A percentile compares a stretch with the other conserved stretches of the same genome.
Conservation (phyloP, 2,113 vertebrate species). For the Aix galericulata region DNA sequence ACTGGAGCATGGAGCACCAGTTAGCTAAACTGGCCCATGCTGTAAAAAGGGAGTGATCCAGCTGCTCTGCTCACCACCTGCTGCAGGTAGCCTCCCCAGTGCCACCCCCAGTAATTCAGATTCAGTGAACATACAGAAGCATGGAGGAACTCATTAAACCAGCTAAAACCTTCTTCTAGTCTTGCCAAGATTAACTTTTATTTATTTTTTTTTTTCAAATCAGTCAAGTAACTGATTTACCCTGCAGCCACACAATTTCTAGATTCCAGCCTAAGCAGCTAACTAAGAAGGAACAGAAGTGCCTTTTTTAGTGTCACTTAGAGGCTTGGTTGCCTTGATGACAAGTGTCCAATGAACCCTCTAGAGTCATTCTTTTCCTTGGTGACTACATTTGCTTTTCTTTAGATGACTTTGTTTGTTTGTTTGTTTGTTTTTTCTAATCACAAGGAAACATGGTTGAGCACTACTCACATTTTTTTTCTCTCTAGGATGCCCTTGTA, state of each 20-base stretch:
- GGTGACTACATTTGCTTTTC: background rate
- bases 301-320: background rate
- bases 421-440: background rate
- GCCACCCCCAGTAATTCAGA: rapidly evolving
- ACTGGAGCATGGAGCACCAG: background rate
- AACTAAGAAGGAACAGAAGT: background rate
- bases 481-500: background rate
- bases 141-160: background rate
- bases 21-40: background rate
- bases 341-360: background rate
- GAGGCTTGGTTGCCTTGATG: rapidly evolving
- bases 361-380: background rate
- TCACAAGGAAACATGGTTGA: background rate
- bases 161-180: background rate
- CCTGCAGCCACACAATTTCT: background rate
- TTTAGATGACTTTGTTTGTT: background rate
- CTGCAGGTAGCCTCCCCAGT: background rate
- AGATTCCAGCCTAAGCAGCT: background rate
- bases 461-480: background rate
- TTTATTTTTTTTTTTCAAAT: background rate
- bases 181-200: background rate
- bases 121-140: background rate
- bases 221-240: background rate
- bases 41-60: background rate
- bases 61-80: background rate